Conservation (phyloP, 2,888 invertebrate genomes). For the Acholoe squamosa region DNA sequence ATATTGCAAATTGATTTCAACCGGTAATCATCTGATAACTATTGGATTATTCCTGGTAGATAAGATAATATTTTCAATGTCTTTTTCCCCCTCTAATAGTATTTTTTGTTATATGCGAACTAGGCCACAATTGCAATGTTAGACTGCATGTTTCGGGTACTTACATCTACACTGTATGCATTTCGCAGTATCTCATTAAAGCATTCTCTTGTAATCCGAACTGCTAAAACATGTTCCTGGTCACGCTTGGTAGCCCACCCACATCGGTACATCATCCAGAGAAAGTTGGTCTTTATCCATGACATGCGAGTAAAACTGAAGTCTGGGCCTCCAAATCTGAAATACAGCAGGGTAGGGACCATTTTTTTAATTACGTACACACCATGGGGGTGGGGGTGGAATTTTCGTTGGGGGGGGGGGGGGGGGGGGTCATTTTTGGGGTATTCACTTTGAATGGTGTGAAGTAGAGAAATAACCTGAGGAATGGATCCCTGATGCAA, state of each 20-base stretch:
- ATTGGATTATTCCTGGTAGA: not conserved
- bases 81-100: not conserved
- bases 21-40: too few relatives aligned
- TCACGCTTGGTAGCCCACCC: conserved; percentile 78
- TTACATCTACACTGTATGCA: conserved; percentile 74
- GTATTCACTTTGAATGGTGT: too few relatives aligned
- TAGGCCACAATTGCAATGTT: too few relatives aligned
- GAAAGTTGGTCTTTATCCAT: conserved; percentile 81
- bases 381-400: too few relatives aligned
- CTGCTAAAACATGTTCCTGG: conserved; percentile 77
- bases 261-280: conserved; percentile 82
- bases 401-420: too few relatives aligned
- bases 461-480: too few relatives aligned
- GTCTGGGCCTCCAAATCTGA: conserved; percentile 76
- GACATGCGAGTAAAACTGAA: conserved; percentile 77
- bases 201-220: conserved; percentile 73
- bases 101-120: too few relatives aligned
- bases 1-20: too few relatives aligned
- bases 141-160: not conserved
- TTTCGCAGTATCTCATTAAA: conserved; percentile 76
- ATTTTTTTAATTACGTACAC: too few relatives aligned
- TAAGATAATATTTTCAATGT: not conserved
- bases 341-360: not conserved
- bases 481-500: too few relatives aligned
- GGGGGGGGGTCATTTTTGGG: too few relatives aligned